These are phyloP conservation scores for Phoxinus dragarum DNA, from an alignment of 2,797 vertebrate genomes.

Conservation along the genomic window DNA sequence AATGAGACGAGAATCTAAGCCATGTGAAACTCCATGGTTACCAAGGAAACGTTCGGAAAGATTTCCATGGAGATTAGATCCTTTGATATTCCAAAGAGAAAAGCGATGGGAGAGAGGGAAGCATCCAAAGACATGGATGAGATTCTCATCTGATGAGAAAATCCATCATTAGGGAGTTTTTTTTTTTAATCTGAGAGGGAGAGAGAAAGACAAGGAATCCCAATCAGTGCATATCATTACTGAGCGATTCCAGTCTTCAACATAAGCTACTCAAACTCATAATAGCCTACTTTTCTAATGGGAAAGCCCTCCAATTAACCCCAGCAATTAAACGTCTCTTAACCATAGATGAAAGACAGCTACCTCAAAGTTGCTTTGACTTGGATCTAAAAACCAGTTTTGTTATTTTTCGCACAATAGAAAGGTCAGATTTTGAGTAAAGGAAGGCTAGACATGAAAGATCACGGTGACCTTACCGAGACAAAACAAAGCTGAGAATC, in stretches of 20 bases:
- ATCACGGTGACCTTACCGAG: neutral
- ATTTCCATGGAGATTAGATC: conserved; percentile 65
- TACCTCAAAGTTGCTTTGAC: conserved; percentile 24
- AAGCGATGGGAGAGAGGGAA: conserved; percentile 34
- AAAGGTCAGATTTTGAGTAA: conserved; percentile 11
- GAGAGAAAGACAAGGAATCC: conserved; percentile 35
- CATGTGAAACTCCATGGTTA: conserved; percentile 57
- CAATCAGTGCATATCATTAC: conserved; percentile 39
- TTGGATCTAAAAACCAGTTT: conserved; percentile 14
- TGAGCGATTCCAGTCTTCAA: neutral
- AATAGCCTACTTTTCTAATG: conserved; percentile 7
- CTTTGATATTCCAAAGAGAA: conserved; percentile 65
- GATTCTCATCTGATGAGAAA: conserved; percentile 35
- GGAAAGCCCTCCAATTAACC: conserved; percentile 19
- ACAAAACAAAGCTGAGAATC: conserved; percentile 6
- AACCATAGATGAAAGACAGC: conserved; percentile 20
- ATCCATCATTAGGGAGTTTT: conserved; percentile 39
- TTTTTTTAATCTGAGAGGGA: conserved; percentile 9
- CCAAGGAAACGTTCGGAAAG: conserved; percentile 63
- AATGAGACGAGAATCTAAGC: conserved; percentile 41
- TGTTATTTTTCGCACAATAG: neutral
- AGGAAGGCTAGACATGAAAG: neutral
- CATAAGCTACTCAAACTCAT: conserved; percentile 20
- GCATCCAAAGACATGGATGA: conserved; percentile 17
- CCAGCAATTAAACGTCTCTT: neutral